phyloP scores from a whole-genome alignment of 2,888 invertebrate genomes.

The Fragum fragum region DNA sequence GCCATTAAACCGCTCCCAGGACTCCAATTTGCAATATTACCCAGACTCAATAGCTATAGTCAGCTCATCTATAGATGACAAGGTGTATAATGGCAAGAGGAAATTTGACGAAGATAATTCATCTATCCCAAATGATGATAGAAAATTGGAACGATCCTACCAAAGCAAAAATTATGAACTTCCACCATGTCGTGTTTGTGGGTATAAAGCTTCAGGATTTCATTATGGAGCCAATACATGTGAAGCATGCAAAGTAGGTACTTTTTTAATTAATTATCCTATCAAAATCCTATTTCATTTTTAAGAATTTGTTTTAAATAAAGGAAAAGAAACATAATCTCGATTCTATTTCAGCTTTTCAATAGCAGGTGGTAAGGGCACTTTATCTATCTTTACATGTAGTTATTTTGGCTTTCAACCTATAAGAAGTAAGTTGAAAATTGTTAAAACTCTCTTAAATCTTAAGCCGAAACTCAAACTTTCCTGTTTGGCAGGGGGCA shows the following conservation, averaged over 20 bases:
- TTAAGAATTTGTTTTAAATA: too few species aligned
- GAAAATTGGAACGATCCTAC: neutral
- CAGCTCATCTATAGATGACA: neutral
- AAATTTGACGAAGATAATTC: neutral
- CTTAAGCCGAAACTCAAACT: too few species aligned
- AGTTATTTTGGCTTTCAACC: too few species aligned
- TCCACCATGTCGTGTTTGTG: constrained; percentile 83
- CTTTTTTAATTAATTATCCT: neutral
- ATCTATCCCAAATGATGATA: neutral
- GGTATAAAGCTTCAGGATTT: constrained; percentile 82
- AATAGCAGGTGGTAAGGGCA: too few species aligned
- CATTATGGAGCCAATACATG: constrained; percentile 85
- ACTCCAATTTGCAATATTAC: neutral
- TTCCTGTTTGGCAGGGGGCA: too few species aligned
- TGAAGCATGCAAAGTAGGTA: constrained; percentile 83
- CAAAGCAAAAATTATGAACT: constrained; percentile 45
- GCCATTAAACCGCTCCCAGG: neutral
- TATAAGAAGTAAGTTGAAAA: too few species aligned
- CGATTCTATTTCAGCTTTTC: too few species aligned
- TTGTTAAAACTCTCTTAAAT: too few species aligned
- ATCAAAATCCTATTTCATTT: too few species aligned
- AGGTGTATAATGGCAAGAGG: neutral
- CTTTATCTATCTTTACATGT: too few species aligned
- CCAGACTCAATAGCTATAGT: neutral
- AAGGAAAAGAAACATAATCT: too few species aligned